Evolutionary conservation across 2,113 vertebrate species (phyloP).

Genomic region (Pseudopipra pipra): DNA sequence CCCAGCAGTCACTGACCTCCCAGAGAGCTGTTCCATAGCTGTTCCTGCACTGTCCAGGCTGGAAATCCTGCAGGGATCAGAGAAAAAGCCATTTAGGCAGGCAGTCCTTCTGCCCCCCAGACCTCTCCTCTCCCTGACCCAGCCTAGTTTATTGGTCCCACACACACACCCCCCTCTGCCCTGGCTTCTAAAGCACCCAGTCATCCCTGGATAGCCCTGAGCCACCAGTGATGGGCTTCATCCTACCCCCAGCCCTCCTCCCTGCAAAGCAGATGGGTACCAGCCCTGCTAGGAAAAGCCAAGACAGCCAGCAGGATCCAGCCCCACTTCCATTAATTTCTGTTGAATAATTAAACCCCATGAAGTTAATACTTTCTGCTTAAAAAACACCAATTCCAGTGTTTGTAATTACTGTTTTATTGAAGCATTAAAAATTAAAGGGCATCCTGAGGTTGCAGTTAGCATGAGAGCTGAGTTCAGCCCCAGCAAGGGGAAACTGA

Average conservation of each 20-base stretch:
- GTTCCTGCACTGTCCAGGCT: neutral
- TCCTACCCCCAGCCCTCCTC: neutral
- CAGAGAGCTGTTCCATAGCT: rapidly evolving
- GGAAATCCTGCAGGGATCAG: neutral
- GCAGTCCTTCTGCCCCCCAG: neutral
- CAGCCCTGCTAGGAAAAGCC: neutral
- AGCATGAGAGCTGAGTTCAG: neutral
- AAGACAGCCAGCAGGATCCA: neutral
- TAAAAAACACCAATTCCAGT: conserved; percentile 34
- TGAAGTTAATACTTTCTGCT: conserved; percentile 69
- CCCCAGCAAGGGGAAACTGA: neutral
- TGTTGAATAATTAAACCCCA: conserved; percentile 75
- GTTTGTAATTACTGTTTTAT: conserved; percentile 62
- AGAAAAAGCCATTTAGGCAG: neutral
- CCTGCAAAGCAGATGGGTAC: neutral
- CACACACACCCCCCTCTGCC: neutral
- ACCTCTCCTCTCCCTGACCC: neutral
- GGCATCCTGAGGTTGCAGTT: neutral
- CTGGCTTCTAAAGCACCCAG: neutral
- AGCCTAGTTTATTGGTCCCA: neutral
- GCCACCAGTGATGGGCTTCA: neutral
- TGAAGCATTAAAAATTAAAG: conserved; percentile 43
- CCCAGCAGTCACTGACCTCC: neutral
- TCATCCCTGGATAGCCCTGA: neutral
- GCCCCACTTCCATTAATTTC: conserved; percentile 59